These are phyloP conservation scores for Torymus tubicola DNA, from an alignment of 2,888 invertebrate species.

Conservation along the genomic window DNA sequence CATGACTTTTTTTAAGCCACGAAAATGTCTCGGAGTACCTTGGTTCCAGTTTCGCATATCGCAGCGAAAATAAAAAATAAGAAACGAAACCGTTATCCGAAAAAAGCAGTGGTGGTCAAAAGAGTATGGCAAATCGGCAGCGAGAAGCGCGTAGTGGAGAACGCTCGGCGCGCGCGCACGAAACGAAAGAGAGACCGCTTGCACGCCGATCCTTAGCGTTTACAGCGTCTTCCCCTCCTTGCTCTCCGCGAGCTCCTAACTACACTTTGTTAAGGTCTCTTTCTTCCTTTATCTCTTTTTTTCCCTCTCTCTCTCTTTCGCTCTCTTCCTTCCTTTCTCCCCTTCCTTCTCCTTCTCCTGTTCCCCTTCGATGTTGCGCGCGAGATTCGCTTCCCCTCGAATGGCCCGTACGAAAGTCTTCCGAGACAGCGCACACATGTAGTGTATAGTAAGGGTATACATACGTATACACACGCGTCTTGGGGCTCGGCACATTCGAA, in stretches of 20 bases:
- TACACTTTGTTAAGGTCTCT: constrained; percentile 54
- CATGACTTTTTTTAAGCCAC: no score
- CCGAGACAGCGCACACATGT: neutral
- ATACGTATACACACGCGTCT: neutral
- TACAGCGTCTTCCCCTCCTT: constrained; percentile 27
- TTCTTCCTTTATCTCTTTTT: constrained; percentile 43
- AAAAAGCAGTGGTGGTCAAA: neutral
- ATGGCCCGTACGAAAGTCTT: constrained; percentile 51
- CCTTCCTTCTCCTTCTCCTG: neutral
- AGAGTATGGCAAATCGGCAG: neutral
- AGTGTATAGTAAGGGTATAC: neutral
- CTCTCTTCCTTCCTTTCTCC: neutral
- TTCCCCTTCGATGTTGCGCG: constrained; percentile 13
- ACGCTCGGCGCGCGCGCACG: constrained; percentile 7
- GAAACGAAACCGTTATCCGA: neutral
- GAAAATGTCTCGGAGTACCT: no score
- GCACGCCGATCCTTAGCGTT: constrained; percentile 42
- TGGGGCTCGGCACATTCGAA: constrained; percentile 31
- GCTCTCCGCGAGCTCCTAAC: constrained; percentile 28
- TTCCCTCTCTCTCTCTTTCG: neutral
- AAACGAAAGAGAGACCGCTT: constrained; percentile 8
- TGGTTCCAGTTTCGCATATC: no score
- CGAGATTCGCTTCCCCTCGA: constrained; percentile 39
- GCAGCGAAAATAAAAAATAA: no score
- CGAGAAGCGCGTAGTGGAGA: constrained; percentile 9